Percentiles rank a stretch among this genome's conserved stretches.
These are phyloP conservation scores for Bothrops alternatus DNA, from an alignment of 2,797 vertebrate genomes.

Conservation along the genomic window DNA sequence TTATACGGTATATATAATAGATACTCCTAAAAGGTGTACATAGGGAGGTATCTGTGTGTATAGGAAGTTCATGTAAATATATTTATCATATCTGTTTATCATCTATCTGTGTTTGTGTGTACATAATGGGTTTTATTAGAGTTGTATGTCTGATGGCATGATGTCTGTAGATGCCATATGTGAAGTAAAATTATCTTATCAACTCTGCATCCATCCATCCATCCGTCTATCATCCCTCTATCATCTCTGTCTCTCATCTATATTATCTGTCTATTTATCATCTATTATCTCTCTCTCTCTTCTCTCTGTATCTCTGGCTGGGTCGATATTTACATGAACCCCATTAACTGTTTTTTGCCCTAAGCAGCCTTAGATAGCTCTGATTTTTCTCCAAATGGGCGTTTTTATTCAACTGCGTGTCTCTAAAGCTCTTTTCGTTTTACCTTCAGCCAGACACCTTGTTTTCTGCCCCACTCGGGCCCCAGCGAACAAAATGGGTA, in stretches of 20 bases:
- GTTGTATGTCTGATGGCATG: neutral
- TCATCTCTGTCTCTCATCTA: no score
- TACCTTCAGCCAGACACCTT: neutral
- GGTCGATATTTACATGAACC: neutral
- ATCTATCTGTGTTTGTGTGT: neutral
- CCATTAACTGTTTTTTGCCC: neutral
- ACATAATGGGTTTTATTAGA: neutral
- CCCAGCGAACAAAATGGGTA: neutral
- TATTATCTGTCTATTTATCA: no score
- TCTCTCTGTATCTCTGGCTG: neutral
- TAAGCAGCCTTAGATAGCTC: neutral
- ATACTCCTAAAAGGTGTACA: neutral
- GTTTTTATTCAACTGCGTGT: neutral
- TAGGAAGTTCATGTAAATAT: no score
- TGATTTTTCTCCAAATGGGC: neutral
- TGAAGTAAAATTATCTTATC: neutral
- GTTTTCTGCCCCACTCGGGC: neutral
- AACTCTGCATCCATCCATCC: neutral
- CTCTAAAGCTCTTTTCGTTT: neutral
- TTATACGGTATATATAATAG: no score
- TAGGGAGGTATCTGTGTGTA: neutral
- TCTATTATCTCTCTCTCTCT: no score
- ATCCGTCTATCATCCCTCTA: no score
- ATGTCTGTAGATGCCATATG: no score
- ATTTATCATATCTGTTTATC: no score